Evolutionary conservation across 2,113 vertebrate species (phyloP).

Genomic region (Lepus americanus): DNA sequence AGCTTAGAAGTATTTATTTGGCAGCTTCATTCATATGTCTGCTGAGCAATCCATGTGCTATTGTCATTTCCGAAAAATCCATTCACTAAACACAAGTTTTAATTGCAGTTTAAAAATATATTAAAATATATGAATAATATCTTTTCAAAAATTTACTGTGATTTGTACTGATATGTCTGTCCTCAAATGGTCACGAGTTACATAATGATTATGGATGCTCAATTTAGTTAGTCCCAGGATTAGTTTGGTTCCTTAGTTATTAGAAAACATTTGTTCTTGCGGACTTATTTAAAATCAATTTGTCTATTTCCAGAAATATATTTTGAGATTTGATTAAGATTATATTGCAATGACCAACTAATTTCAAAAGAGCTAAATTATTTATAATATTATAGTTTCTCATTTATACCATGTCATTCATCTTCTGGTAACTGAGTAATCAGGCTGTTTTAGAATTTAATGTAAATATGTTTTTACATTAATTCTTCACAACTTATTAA

Average conservation of each 20-base stretch:
- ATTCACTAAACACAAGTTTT: slow-evolving; percentile 33
- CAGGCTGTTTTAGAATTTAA: not conserved
- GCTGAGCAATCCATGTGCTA: not conserved
- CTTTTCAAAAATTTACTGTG: slow-evolving; percentile 2
- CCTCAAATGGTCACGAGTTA: not conserved
- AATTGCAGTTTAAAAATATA: slow-evolving; percentile 26
- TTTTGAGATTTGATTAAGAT: slow-evolving; percentile 44
- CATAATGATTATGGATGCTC: not conserved
- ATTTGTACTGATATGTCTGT: not conserved
- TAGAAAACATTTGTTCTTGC: not conserved
- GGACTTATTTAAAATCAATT: not conserved
- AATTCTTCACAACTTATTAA: not conserved
- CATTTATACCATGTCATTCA: slow-evolving; percentile 44
- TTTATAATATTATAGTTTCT: not conserved
- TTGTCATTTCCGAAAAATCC: slow-evolving; percentile 41
- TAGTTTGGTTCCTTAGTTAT: not conserved
- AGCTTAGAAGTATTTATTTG: not conserved
- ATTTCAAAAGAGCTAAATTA: slow-evolving; percentile 39
- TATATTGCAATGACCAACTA: not conserved
- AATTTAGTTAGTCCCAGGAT: slow-evolving; percentile 37
- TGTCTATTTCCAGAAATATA: slow-evolving; percentile 27
- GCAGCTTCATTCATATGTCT: not conserved
- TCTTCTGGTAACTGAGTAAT: not conserved
- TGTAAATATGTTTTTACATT: not conserved
- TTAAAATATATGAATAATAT: not conserved